These are phyloP conservation scores for Ichneumoninae sp. DNA, from an alignment of 2,888 invertebrate genomes.

Conservation along the genomic window DNA sequence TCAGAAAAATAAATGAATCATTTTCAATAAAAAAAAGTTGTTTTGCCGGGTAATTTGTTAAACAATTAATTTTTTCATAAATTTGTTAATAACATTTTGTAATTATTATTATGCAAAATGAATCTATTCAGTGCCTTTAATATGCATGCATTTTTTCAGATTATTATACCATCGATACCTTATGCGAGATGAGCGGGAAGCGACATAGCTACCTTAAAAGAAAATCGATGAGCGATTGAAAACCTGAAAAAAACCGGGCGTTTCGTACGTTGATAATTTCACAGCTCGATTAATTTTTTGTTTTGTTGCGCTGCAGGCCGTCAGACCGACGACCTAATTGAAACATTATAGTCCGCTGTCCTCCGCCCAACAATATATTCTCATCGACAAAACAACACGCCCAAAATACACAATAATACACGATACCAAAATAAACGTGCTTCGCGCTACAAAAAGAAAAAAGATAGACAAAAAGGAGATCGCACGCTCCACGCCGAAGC, in stretches of 20 bases:
- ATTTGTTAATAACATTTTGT: too few relatives aligned
- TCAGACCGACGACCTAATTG: slow-evolving; percentile 75
- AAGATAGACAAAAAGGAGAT: background rate
- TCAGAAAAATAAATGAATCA: too few relatives aligned
- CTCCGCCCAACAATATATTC: slow-evolving; percentile 25
- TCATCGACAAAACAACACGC: slow-evolving; percentile 22
- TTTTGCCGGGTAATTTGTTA: too few relatives aligned
- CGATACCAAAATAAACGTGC: slow-evolving; percentile 46
- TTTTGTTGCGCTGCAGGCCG: slow-evolving; percentile 72
- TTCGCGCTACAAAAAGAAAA: slow-evolving; percentile 30
- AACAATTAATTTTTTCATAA: too few relatives aligned
- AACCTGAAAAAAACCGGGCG: background rate
- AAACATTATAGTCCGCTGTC: background rate
- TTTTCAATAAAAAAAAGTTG: too few relatives aligned
- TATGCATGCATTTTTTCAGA: too few relatives aligned
- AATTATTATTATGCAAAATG: too few relatives aligned
- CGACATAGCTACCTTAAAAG: background rate
- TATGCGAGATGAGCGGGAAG: too few relatives aligned
- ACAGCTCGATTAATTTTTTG: too few relatives aligned
- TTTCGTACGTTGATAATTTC: slow-evolving; percentile 16
- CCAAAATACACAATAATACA: slow-evolving; percentile 39
- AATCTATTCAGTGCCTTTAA: too few relatives aligned
- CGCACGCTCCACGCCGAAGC: slow-evolving; percentile 36
- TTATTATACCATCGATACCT: too few relatives aligned
- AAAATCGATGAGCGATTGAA: background rate